phyloP scores from a whole-genome alignment of 1,140 invertebrate genomes.

The Nymphalis io region DNA sequence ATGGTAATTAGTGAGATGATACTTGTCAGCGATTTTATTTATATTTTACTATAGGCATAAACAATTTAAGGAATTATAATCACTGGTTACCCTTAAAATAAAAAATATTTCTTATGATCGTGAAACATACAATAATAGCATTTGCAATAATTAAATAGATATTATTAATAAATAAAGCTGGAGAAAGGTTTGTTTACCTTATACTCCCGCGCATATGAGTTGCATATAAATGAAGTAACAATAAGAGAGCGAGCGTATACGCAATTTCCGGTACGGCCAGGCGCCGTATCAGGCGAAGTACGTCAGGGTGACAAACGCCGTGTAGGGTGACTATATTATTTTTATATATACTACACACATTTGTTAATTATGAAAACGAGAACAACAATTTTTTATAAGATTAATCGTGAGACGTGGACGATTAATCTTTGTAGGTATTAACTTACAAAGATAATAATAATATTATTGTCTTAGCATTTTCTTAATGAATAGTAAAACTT shows the following conservation, averaged over 20 bases:
- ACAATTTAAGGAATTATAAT: too few species aligned
- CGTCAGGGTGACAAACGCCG: constrained; percentile 30
- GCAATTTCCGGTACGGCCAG: constrained; percentile 49
- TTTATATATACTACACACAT: background rate
- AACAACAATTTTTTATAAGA: too few species aligned
- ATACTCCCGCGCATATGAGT: constrained; percentile 17
- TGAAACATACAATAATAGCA: too few species aligned
- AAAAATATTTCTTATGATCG: too few species aligned
- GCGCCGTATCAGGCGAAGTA: constrained; percentile 28
- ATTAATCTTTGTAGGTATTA: too few species aligned
- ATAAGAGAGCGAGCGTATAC: constrained; percentile 45
- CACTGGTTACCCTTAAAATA: too few species aligned
- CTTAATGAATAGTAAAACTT: too few species aligned
- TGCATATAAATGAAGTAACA: constrained; percentile 41
- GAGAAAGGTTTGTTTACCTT: constrained; percentile 39
- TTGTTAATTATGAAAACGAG: too few species aligned
- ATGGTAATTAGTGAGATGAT: background rate
- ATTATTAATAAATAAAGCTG: constrained; percentile 5
- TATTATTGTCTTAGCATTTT: too few species aligned
- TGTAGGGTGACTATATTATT: constrained; percentile 23
- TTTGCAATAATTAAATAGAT: background rate
- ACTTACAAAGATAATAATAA: too few species aligned
- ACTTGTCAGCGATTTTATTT: background rate
- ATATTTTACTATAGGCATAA: too few species aligned
- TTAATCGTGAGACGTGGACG: too few species aligned